Conservation (phyloP, 1,140 invertebrate genomes). For the Cyphomyrmex costatus region DNA sequence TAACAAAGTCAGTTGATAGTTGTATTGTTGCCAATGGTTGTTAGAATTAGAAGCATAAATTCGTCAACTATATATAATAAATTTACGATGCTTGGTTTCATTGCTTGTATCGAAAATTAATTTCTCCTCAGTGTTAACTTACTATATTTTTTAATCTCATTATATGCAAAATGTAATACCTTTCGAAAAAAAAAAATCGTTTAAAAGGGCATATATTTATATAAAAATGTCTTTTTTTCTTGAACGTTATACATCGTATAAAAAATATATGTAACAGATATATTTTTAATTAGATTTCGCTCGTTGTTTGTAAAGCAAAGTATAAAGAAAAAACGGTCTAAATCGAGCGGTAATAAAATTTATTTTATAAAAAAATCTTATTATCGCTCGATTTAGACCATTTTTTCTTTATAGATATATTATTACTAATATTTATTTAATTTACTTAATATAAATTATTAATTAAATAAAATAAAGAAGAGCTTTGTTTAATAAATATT, state of each 20-base stretch:
- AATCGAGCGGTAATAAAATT: too few species aligned
- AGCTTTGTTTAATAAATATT: neutral
- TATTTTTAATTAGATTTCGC: too few species aligned
- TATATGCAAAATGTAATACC: too few species aligned
- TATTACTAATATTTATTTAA: neutral
- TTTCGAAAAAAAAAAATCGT: neutral
- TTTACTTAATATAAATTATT: neutral
- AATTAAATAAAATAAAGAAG: neutral
- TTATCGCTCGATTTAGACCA: too few species aligned
- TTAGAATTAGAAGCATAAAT: constrained; percentile 34
- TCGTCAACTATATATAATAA: neutral
- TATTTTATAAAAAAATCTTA: too few species aligned
- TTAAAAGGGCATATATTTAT: neutral
- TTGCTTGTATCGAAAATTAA: constrained; percentile 8
- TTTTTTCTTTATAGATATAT: too few species aligned
- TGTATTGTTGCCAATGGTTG: constrained; percentile 16
- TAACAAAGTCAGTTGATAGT: neutral
- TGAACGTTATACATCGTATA: neutral
- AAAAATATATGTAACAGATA: neutral
- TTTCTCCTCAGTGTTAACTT: neutral
- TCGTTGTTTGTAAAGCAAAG: too few species aligned
- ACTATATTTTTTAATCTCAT: neutral
- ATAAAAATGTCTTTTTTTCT: neutral
- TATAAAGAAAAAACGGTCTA: too few species aligned
- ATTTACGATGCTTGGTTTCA: constrained; percentile 5